A percentile compares a stretch with the other conserved stretches of the same genome.
Evolutionary conservation across 2,888 invertebrate genomes (phyloP).

Genomic region (Cancer borealis): DNA sequence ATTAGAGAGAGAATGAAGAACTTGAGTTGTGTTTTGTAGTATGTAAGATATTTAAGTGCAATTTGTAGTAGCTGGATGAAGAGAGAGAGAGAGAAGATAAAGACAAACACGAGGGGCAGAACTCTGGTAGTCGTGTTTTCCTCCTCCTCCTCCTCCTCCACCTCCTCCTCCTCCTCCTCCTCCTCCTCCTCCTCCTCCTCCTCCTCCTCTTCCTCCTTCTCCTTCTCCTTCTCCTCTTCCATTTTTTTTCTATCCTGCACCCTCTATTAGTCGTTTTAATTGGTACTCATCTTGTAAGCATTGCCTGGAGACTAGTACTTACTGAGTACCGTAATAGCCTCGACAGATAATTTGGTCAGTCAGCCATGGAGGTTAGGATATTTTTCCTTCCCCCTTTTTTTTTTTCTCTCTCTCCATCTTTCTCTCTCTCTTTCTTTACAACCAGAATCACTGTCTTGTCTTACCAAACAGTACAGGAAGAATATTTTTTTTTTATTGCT

Average conservation of each 20-base stretch:
- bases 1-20: neutral
- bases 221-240: neutral
- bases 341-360: no score
- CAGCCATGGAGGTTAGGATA: no score
- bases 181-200: constrained; percentile 11
- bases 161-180: neutral
- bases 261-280: no score
- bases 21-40: neutral
- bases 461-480: no score
- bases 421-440: no score
- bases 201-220: neutral
- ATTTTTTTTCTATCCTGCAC: neutral
- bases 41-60: neutral
- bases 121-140: neutral
- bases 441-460: no score
- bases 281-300: no score
- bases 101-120: neutral
- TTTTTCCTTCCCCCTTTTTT: neutral
- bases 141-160: neutral
- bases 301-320: no score
- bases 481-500: no score
- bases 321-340: no score
- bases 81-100: neutral
- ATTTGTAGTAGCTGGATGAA: neutral
- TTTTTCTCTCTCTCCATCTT: neutral